Evolutionary conservation across 2,888 invertebrate species (phyloP).

Genomic region (Drosophila kuntzei): DNA sequence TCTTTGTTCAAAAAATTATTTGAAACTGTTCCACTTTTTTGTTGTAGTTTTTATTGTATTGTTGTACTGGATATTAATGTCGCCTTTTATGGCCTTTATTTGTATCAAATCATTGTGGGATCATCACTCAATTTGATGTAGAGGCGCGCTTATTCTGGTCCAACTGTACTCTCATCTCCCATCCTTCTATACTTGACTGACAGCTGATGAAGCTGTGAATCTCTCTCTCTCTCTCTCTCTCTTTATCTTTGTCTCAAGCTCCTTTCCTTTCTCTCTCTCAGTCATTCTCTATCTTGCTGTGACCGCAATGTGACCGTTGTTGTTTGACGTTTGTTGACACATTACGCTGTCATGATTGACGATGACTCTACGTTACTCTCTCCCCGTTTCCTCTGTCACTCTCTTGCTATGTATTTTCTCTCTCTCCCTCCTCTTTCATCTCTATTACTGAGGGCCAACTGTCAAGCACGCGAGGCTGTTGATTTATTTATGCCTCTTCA

Average conservation of each 20-base stretch:
- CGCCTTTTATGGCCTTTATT: conserved; percentile 38
- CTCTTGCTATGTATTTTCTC: conserved; percentile 7
- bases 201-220: conserved; percentile 69
- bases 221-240: conserved; percentile 2
- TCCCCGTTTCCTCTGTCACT: background rate
- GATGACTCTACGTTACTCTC: conserved; percentile 29
- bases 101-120: conserved; percentile 75
- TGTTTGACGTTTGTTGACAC: conserved; percentile 76
- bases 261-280: background rate
- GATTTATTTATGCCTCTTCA: conserved; percentile 73
- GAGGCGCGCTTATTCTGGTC: conserved; percentile 58
- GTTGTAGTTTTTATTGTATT: conserved; percentile 32
- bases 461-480: conserved; percentile 73
- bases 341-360: conserved; percentile 79
- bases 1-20: conserved; percentile 7
- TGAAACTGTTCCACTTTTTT: conserved; percentile 9
- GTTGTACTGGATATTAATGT: conserved; percentile 19
- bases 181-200: conserved; percentile 32
- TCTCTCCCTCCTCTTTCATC: conserved; percentile 19
- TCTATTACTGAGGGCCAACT: conserved; percentile 61
- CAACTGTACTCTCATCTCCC: conserved; percentile 8
- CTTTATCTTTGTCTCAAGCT: background rate
- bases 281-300: conserved; percentile 17
- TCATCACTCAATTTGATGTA: conserved; percentile 78
- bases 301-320: conserved; percentile 53